phyloP scores from a whole-genome alignment of 2,888 invertebrate genomes.

The Caenorhabditis doughertyi region DNA sequence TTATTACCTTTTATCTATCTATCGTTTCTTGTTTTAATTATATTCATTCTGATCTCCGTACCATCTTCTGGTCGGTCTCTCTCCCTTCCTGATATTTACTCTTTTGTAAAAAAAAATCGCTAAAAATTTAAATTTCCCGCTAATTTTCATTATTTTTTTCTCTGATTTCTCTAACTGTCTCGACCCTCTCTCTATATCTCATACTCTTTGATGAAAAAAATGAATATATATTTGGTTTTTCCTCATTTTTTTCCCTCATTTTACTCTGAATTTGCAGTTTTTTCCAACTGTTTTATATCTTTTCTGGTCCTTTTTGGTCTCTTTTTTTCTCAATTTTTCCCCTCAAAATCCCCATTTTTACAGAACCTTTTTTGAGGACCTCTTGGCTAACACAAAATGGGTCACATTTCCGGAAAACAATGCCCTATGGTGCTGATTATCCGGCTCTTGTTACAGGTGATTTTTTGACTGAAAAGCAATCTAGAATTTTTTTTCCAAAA shows the following conservation, averaged over 20 bases:
- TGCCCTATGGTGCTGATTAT: slow-evolving; percentile 72
- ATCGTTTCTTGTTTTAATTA: no score
- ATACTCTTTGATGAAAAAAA: not conserved
- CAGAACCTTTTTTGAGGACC: slow-evolving; percentile 15
- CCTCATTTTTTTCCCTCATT: slow-evolving; percentile 12
- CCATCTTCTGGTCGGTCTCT: no score
- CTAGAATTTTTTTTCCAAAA: no score
- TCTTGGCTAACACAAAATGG: slow-evolving; percentile 49
- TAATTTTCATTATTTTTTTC: no score
- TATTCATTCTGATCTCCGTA: no score
- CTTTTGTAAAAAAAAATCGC: no score
- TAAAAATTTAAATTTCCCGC: no score
- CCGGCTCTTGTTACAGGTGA: slow-evolving; percentile 67
- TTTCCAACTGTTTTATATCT: slow-evolving; percentile 21
- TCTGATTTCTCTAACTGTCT: no score
- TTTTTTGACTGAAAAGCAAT: no score
- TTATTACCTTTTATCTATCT: not conserved
- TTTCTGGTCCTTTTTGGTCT: not conserved
- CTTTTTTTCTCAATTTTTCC: not conserved
- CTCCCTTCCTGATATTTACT: no score
- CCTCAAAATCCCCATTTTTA: slow-evolving; percentile 4
- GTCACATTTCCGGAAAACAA: slow-evolving; percentile 58
- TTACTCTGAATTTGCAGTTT: no score
- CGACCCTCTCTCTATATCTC: not conserved
- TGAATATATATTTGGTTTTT: not conserved